Conservation (phyloP, 2,888 invertebrate species). For the Temnothorax ravouxi region DNA sequence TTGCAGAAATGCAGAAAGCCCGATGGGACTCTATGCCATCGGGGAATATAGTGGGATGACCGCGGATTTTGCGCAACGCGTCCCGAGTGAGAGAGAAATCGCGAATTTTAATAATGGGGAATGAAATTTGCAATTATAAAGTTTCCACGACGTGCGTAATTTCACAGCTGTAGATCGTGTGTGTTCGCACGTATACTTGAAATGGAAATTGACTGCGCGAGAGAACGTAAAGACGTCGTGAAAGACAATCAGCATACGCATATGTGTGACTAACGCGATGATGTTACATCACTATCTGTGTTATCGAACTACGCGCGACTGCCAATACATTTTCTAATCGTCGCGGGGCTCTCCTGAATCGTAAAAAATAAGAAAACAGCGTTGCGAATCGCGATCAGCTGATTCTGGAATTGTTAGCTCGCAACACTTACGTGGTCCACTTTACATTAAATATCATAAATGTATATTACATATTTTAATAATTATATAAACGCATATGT, state of each 20-base stretch:
- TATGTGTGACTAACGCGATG: background rate
- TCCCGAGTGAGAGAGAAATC: conserved; percentile 15
- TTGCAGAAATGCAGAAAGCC: background rate
- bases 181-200: background rate
- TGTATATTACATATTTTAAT: too few relatives aligned
- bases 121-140: conserved; percentile 16
- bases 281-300: background rate
- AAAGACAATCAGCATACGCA: background rate
- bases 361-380: background rate
- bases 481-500: background rate
- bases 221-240: background rate
- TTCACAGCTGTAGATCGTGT: background rate
- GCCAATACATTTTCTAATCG: background rate
- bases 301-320: background rate
- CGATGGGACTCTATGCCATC: background rate
- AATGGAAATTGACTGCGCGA: background rate
- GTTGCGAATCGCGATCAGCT: background rate
- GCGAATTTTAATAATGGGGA: conserved; percentile 15
- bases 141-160: background rate
- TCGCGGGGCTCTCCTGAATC: background rate
- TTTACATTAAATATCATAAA: background rate
- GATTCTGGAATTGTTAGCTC: background rate
- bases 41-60: background rate
- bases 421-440: background rate
- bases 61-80: background rate